Evolutionary conservation across 2,888 invertebrate genomes (phyloP).

Genomic region (Campoplex nolae): DNA sequence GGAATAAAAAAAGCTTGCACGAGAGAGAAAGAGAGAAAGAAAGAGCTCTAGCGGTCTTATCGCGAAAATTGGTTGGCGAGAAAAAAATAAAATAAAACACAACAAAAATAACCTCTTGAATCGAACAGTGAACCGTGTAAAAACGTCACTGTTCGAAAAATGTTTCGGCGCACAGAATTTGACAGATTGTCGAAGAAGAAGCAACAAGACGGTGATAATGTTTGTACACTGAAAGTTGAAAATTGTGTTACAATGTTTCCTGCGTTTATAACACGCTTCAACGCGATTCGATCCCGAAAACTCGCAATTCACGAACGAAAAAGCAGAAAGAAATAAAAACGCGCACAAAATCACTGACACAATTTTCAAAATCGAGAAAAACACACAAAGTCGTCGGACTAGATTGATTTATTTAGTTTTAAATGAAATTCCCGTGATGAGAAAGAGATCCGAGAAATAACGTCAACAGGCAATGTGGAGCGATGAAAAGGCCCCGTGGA

Average conservation of each 20-base stretch:
- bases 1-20: slow-evolving; percentile 15
- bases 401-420: neutral
- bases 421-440: slow-evolving; percentile 28
- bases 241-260: slow-evolving; percentile 18
- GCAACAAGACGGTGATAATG: neutral
- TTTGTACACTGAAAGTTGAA: slow-evolving; percentile 2
- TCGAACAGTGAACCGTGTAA: slow-evolving; percentile 6
- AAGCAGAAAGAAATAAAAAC: neutral
- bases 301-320: neutral
- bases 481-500: slow-evolving; percentile 64
- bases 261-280: slow-evolving; percentile 9
- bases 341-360: slow-evolving; percentile 1
- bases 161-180: slow-evolving; percentile 7
- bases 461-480: slow-evolving; percentile 67
- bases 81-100: slow-evolving; percentile 11
- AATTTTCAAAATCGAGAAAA: neutral
- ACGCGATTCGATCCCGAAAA: neutral
- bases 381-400: neutral
- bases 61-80: slow-evolving; percentile 20
- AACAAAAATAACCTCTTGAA: slow-evolving; percentile 17
- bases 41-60: slow-evolving; percentile 17
- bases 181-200: slow-evolving; percentile 14
- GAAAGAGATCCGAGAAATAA: slow-evolving; percentile 40
- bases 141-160: neutral
- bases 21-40: neutral